A percentile compares a stretch with the other conserved stretches of the same genome.
Evolutionary conservation across 2,888 invertebrate species (phyloP).

Genomic region (Drosophila phalerata): DNA sequence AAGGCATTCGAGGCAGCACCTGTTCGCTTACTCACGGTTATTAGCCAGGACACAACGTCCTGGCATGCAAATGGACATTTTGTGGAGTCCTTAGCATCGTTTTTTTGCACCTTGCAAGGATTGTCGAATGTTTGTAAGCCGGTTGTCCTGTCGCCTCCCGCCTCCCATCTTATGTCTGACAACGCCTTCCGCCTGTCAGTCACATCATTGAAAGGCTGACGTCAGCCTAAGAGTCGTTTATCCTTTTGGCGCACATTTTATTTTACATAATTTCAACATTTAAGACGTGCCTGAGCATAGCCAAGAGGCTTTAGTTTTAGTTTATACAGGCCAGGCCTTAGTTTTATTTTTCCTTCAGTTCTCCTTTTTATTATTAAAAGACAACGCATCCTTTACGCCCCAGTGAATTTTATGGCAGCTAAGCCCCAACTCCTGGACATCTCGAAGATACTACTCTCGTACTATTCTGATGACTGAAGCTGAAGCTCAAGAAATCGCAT

Average conservation of each 20-base stretch:
- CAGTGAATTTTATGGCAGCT: constrained; percentile 74
- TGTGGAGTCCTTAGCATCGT: constrained; percentile 45
- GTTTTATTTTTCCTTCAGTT: constrained; percentile 39
- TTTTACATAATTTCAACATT: constrained; percentile 82
- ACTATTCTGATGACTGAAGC: constrained; percentile 25
- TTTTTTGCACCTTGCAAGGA: constrained; percentile 76
- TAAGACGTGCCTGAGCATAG: constrained; percentile 80
- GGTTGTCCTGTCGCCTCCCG: constrained; percentile 1
- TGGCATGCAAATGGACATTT: constrained; percentile 69
- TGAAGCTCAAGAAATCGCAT: constrained; percentile 38
- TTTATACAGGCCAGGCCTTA: constrained; percentile 69
- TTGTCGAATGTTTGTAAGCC: constrained; percentile 62
- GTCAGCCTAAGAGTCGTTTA: constrained; percentile 67
- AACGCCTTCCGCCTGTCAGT: constrained; percentile 55
- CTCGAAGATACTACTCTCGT: constrained; percentile 15
- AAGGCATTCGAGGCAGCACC: constrained; percentile 60
- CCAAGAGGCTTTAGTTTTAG: constrained; percentile 81
- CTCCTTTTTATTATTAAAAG: constrained; percentile 65
- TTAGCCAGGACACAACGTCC: constrained; percentile 57
- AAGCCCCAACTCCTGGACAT: constrained; percentile 12
- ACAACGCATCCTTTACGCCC: constrained; percentile 81
- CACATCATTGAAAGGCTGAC: constrained; percentile 64
- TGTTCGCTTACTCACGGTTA: constrained; percentile 80
- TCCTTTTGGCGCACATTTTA: constrained; percentile 76
- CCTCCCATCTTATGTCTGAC: constrained; percentile 14